These are phyloP conservation scores for Philopotamus ludificatus DNA, from an alignment of 1,140 invertebrate species.

Conservation along the genomic window DNA sequence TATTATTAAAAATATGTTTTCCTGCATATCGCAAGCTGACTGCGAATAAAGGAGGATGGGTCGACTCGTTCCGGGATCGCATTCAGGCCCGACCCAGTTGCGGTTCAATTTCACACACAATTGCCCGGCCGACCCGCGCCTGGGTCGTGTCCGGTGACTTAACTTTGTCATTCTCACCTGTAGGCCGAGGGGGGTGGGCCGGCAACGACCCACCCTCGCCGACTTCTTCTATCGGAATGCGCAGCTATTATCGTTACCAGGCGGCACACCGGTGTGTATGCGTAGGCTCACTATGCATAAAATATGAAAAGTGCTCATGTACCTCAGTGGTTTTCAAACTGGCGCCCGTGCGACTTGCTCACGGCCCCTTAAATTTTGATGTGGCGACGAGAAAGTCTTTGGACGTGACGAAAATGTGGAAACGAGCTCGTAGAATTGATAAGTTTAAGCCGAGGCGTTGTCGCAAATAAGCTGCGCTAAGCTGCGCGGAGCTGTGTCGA, in stretches of 20 bases:
- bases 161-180: background rate
- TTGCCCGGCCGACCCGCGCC: background rate
- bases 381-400: background rate
- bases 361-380: constrained; percentile 4
- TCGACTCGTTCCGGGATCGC: background rate
- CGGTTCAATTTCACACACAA: background rate
- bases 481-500: background rate
- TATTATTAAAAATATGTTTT: too few relatives aligned
- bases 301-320: constrained; percentile 16
- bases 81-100: background rate
- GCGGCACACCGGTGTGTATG: constrained; percentile 9
- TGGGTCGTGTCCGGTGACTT: background rate
- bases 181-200: background rate
- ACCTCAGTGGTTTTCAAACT: background rate
- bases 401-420: constrained; percentile 3
- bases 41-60: too few relatives aligned
- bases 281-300: constrained; percentile 18
- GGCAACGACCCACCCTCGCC: background rate
- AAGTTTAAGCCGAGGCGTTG: background rate
- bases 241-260: constrained; percentile 15
- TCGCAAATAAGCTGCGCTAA: background rate
- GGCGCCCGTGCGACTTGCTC: background rate
- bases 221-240: background rate
- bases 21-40: too few relatives aligned
- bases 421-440: background rate